Base-by-base conservation (phyloP, 2,113 vertebrate species). In the Pelecanus crispus region DNA sequence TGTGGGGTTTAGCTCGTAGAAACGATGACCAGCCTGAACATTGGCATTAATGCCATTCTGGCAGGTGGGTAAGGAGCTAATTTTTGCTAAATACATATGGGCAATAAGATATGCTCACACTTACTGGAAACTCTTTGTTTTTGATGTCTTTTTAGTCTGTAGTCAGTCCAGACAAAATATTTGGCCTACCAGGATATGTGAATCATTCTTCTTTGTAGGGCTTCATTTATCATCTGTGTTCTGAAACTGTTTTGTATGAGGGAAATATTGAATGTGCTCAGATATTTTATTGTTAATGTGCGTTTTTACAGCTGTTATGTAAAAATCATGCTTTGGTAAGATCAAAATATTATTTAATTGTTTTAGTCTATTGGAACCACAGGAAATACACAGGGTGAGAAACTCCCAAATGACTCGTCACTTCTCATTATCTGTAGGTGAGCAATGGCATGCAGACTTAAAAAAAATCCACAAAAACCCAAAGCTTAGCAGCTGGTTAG, bases 271-370 rank as follows among this genome's bases (percentile, higher is more conserved):
- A 88, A 49, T 92, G 15, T 31, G 15, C 53, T 95, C 79, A 78
- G 78, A 94, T 81, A 85, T 75, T 88, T 85, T 95, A 88, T 81
- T 96, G 94, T 97, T 94, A 89, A 79, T 3, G 2, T 86, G 91
- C 71, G 81, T 97, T 98, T 97, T 96, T 94, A 95, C 92, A 94
- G 95, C 92, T 97, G 91, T 84, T 95, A 11, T 87, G 32, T 90
- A 84, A 96, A 97, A 96, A 84, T 58, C 3, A 47, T 83, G 74
- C 93, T 80, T 95, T 58, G 32, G 44, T 83, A 81, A 96, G 81
- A 95, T 96, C 47, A 97, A 97, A 95, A 97, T 97, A 96, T 97
- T 98, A 92, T 97, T 90, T 77, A 92, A 83, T 90, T 97, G 75
- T 96, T 95, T 92, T 95, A 97, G 92, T 45, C 53, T 93, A 17